A percentile compares a stretch with the other conserved stretches of the same genome.
Evolutionary conservation across 1,140 invertebrate genomes (phyloP).

Genomic region (Aplysia californica): DNA sequence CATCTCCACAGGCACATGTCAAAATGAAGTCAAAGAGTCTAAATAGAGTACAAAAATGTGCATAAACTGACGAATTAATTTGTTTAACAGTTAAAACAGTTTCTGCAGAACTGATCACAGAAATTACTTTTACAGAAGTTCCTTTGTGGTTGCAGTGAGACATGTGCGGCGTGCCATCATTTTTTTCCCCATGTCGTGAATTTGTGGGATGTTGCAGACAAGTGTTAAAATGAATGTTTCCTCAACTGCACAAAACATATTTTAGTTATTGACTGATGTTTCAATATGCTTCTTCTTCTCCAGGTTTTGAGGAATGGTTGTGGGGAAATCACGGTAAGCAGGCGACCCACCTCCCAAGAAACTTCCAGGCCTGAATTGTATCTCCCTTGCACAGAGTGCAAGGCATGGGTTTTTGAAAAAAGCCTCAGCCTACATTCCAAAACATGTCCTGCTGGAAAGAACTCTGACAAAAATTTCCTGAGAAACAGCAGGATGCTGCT

Average conservation of each 20-base stretch:
- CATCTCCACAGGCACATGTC: too few relatives aligned
- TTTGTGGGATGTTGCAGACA: not conserved
- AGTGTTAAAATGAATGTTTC: not conserved
- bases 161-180: not conserved
- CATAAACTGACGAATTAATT: too few relatives aligned
- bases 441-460: not conserved
- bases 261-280: not conserved
- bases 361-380: not conserved
- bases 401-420: not conserved
- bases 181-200: not conserved
- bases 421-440: conserved; percentile 1
- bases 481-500: conserved; percentile 15
- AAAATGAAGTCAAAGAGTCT: too few relatives aligned
- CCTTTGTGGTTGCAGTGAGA: too few relatives aligned
- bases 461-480: conserved; percentile 7
- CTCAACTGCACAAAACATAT: not conserved
- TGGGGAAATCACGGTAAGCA: conserved; percentile 1
- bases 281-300: not conserved
- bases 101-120: too few relatives aligned
- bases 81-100: too few relatives aligned
- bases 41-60: too few relatives aligned
- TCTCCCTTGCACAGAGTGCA: conserved; percentile 20
- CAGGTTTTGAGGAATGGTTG: conserved; percentile 16
- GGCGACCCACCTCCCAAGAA: not conserved
- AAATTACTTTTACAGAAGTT: too few relatives aligned